A percentile compares a stretch with the other conserved stretches of the same genome.
Evolutionary conservation across 2,888 invertebrate genomes (phyloP).

Genomic region (Cerceris rybyensis): DNA sequence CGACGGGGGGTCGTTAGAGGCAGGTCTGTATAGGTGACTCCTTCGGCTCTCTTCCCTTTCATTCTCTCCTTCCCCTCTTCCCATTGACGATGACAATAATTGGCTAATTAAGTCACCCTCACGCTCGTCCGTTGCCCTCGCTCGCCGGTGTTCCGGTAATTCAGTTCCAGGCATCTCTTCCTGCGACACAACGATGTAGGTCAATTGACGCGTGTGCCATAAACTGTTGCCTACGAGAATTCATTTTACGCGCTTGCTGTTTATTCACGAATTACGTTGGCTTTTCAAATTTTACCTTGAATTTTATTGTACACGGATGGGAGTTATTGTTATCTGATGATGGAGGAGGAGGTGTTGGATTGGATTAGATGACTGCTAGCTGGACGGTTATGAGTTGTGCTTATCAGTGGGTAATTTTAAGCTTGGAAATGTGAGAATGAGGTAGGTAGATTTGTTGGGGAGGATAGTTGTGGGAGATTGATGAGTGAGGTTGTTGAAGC

Average conservation of each 20-base stretch:
- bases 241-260: slow-evolving; percentile 49
- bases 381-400: no score
- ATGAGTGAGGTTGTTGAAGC: no score
- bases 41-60: not conserved
- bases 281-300: not conserved
- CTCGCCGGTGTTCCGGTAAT: slow-evolving; percentile 54
- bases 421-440: no score
- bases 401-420: no score
- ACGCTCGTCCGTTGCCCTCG: slow-evolving; percentile 56
- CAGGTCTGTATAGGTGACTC: slow-evolving; percentile 18
- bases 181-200: slow-evolving; percentile 59
- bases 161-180: slow-evolving; percentile 57
- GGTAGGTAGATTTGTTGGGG: no score
- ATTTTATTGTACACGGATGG: not conserved
- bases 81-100: slow-evolving; percentile 55
- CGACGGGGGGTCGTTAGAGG: slow-evolving; percentile 36
- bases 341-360: no score
- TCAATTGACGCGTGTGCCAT: slow-evolving; percentile 63
- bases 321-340: no score
- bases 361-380: no score
- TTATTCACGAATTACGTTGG: slow-evolving; percentile 2
- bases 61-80: not conserved
- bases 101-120: slow-evolving; percentile 69
- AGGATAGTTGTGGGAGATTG: no score
- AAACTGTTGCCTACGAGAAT: slow-evolving; percentile 52